Evolutionary conservation across 2,888 invertebrate species (phyloP), one percentile per base, ranked within the genome.

Genomic region (Acanthosepion lycidas): DNA sequence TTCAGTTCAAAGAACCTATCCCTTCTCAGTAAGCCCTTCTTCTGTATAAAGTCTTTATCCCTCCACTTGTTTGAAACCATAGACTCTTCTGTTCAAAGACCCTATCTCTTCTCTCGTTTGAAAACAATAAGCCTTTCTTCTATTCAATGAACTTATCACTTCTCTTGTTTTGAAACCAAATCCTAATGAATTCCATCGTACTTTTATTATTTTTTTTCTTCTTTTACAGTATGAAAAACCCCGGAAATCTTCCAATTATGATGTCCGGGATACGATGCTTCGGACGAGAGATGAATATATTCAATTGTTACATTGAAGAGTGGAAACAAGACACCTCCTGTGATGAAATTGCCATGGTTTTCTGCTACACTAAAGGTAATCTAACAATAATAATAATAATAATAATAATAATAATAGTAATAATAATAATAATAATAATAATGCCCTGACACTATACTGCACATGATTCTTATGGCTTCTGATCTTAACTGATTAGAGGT

Each of bases 341-440:
- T 94, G 94, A 95, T 53, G 95, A 96, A 33, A 96, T 96, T 95
- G 96, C 96, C 33, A 95, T 96, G 0, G 96, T 96, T 8, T 95
- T 94, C 51, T 97, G 97, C 91, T 96, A 95, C 59, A 95, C 96
- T 42, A 95, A 95, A 95, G 96, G 97, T 97, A 95, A 95, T 78
- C n/a, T 42, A 42, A 42, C 3, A 42, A 42, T 42, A 42, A 42
- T 42, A 42, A 42, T 42, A 42, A 26, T 64, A 64, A 20, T 20
- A 64, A 64, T 23, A 64, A 64, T 64, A 64, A 5, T 42, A 42
- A 42, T 42, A 42, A 42, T 42, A 42, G 2, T 42, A 42, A 42
- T 42, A 42, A 42, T 42, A 92, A 20, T 6, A 0, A 92, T 6
- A 26, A 6, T 6, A 91, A 91, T 9, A 33, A 15, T 91, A 33